Percentiles rank a stretch among this genome's conserved stretches.
phyloP scores from a whole-genome alignment of 2,797 vertebrate genomes.

The Kryptolebias ocellatus region DNA sequence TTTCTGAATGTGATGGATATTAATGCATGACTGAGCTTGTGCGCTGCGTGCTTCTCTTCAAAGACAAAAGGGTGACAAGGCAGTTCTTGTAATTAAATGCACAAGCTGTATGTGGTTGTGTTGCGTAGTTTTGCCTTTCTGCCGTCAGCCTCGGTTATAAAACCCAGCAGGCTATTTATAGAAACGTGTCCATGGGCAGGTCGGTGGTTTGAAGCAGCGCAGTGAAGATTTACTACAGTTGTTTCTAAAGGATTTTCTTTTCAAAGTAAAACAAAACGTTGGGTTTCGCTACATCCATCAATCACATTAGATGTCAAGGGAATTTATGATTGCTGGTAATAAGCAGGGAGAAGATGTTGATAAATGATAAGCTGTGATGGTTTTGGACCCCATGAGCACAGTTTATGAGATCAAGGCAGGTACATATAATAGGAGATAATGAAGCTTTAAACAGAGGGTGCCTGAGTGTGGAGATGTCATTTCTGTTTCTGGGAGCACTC shows the following conservation, averaged over 20 bases:
- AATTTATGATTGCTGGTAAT: slow-evolving; percentile 45
- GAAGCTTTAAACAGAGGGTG: slow-evolving; percentile 35
- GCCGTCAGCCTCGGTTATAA: slow-evolving; percentile 57
- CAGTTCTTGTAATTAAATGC: slow-evolving; percentile 38
- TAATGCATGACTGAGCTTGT: slow-evolving; percentile 18
- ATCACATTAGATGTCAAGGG: slow-evolving; percentile 56
- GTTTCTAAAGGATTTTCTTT: slow-evolving; percentile 40
- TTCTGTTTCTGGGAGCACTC: slow-evolving; percentile 20
- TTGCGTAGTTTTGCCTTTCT: slow-evolving; percentile 41
- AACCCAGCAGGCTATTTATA: slow-evolving; percentile 72
- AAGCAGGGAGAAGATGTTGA: slow-evolving; percentile 26
- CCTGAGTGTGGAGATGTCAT: slow-evolving; percentile 11
- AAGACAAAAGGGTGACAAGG: slow-evolving; percentile 22
- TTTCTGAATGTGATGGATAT: slow-evolving; percentile 11
- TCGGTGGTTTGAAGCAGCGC: slow-evolving; percentile 59
- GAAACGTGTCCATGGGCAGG: slow-evolving; percentile 62
- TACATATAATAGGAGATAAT: slow-evolving; percentile 33
- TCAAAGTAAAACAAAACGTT: neutral
- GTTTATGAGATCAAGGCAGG: slow-evolving; percentile 21
- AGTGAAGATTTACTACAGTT: slow-evolving; percentile 54
- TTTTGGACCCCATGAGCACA: slow-evolving; percentile 2
- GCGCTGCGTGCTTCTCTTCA: slow-evolving; percentile 1
- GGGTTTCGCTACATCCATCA: slow-evolving; percentile 46
- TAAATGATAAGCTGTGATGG: slow-evolving; percentile 44
- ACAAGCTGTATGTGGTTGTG: slow-evolving; percentile 22